Evolutionary conservation across 2,113 vertebrate genomes (phyloP).

Genomic region (Melanocharis versteri): DNA sequence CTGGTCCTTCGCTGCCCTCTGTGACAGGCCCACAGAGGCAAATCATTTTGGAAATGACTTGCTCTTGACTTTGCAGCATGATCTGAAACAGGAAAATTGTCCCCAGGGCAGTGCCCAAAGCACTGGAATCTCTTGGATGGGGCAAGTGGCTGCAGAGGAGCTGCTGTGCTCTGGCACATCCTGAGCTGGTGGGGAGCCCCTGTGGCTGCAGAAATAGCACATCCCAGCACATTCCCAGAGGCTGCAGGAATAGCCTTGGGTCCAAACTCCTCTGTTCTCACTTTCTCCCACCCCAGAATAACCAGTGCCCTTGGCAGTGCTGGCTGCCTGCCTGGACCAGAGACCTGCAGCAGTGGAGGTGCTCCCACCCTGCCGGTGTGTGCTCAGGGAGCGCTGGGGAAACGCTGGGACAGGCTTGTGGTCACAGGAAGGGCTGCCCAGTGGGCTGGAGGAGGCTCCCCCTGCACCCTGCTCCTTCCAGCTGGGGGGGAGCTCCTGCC

Average conservation of each 20-base stretch:
- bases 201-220: background rate
- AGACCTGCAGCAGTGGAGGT: fast-evolving
- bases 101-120: background rate
- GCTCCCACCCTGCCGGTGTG: background rate
- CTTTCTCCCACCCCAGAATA: background rate
- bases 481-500: background rate
- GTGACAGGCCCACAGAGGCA: fast-evolving
- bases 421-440: background rate
- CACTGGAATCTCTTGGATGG: fast-evolving
- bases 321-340: background rate
- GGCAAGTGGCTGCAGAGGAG: background rate
- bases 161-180: background rate
- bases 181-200: background rate
- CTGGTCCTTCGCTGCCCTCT: fast-evolving
- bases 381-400: fast-evolving
- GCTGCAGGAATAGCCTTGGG: background rate
- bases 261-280: fast-evolving
- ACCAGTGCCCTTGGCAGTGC: background rate
- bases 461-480: background rate
- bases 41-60: background rate
- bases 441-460: background rate
- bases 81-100: background rate
- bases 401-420: no score
- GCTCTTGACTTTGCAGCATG: background rate
- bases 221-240: fast-evolving